Evolutionary conservation across 2,888 invertebrate genomes (phyloP).

Genomic region (Cephalotes varians): DNA sequence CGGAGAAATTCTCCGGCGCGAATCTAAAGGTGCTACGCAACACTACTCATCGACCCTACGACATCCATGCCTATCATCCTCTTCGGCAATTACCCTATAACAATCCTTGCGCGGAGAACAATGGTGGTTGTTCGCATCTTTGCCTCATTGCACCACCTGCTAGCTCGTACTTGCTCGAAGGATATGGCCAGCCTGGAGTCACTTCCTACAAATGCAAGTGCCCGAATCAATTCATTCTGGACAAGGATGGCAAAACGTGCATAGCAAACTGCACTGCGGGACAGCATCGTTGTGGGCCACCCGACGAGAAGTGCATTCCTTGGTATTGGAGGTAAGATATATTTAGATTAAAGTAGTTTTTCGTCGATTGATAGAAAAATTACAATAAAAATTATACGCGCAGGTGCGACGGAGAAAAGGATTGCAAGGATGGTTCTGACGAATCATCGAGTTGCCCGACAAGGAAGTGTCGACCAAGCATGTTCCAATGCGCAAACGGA

Average conservation of each 20-base stretch:
- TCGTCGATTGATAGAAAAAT: neutral
- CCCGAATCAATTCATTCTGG: conserved; percentile 96
- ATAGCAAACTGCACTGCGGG: conserved; percentile 97
- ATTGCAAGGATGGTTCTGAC: conserved; percentile 96
- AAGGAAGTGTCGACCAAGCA: conserved; percentile 94
- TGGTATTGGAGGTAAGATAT: conserved; percentile 91
- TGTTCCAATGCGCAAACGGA: conserved; percentile 97
- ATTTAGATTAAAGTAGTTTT: conserved; percentile 68
- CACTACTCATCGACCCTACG: conserved; percentile 98
- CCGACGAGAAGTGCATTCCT: conserved; percentile 91
- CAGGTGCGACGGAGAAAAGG: conserved; percentile 96
- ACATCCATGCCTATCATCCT: conserved; percentile 96
- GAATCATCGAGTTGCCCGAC: conserved; percentile 94
- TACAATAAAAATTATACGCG: neutral
- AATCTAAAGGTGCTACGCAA: conserved; percentile 92
- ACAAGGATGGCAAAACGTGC: conserved; percentile 94
- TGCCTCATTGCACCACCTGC: conserved; percentile 96
- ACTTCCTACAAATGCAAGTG: conserved; percentile 95
- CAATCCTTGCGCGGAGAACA: conserved; percentile 96
- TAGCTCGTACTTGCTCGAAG: conserved; percentile 92
- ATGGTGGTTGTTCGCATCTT: conserved; percentile 98
- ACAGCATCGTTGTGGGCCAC: conserved; percentile 92
- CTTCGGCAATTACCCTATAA: conserved; percentile 93
- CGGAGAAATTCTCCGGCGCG: conserved; percentile 96
- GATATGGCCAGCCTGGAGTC: conserved; percentile 93